phyloP scores from a whole-genome alignment of 2,797 vertebrate species.

The Tenualosa ilisha region DNA sequence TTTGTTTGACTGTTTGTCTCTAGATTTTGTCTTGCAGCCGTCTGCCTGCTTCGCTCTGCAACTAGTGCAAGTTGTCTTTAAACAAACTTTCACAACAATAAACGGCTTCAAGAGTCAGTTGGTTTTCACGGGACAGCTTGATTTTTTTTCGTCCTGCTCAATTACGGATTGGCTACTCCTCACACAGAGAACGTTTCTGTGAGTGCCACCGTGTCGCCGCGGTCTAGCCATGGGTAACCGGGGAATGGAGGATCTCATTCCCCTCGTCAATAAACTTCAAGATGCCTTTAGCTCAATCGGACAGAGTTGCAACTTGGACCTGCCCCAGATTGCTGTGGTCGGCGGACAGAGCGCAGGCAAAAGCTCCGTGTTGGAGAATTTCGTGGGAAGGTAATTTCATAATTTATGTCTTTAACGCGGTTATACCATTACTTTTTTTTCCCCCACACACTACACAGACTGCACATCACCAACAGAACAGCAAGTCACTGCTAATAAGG shows the following conservation, averaged over 20 bases:
- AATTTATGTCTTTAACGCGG: background rate
- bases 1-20: background rate
- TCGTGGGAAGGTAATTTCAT: constrained; percentile 86
- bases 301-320: constrained; percentile 91
- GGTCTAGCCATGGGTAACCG: constrained; percentile 88
- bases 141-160: background rate
- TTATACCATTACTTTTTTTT: background rate
- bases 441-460: too few species aligned
- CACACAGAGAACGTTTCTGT: constrained; percentile 21
- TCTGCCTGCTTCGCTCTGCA: background rate
- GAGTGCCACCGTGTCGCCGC: constrained; percentile 26
- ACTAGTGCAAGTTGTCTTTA: background rate
- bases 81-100: background rate
- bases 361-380: constrained; percentile 95
- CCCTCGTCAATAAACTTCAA: constrained; percentile 94
- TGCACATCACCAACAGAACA: too few species aligned
- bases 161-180: constrained; percentile 31
- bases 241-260: constrained; percentile 96
- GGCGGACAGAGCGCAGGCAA: constrained; percentile 97
- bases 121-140: background rate
- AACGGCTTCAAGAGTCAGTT: too few species aligned
- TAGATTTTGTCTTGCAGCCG: background rate
- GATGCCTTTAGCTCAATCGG: constrained; percentile 97
- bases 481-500: too few species aligned
- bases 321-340: constrained; percentile 96